Evolutionary conservation across 2,113 vertebrate genomes (phyloP).

Genomic region (Sisor rabdophorus): DNA sequence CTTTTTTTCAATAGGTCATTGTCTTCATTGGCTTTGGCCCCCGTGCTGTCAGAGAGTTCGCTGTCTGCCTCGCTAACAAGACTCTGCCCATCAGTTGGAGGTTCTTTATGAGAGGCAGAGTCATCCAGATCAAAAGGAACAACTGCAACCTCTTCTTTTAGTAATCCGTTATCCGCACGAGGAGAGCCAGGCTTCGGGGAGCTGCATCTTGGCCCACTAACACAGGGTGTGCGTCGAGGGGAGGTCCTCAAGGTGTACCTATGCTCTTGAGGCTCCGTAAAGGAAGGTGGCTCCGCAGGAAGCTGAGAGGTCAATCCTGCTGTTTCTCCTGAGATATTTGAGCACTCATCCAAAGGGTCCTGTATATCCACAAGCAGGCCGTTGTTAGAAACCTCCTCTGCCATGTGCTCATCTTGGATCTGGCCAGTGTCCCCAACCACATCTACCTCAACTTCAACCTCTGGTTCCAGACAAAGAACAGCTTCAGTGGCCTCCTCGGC

Average conservation of each 20-base stretch:
- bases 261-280: slow-evolving; percentile 91
- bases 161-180: slow-evolving; percentile 81
- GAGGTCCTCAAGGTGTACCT: slow-evolving; percentile 93
- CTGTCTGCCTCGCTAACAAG: slow-evolving; percentile 59
- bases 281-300: slow-evolving; percentile 70
- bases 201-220: slow-evolving; percentile 70
- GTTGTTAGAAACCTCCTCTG: slow-evolving; percentile 70
- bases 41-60: slow-evolving; percentile 62
- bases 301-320: slow-evolving; percentile 66
- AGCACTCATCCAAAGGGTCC: slow-evolving; percentile 62
- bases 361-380: slow-evolving; percentile 50
- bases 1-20: slow-evolving; percentile 63
- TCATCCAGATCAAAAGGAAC: slow-evolving; percentile 55
- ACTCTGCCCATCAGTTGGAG: slow-evolving; percentile 62
- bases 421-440: slow-evolving; percentile 82
- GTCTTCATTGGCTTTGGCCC: slow-evolving; percentile 66
- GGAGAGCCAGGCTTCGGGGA: slow-evolving; percentile 82
- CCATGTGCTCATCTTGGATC: slow-evolving; percentile 79
- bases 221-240: slow-evolving; percentile 77
- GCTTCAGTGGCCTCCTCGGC: slow-evolving; percentile 36
- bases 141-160: slow-evolving; percentile 75
- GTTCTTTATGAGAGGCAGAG: slow-evolving; percentile 57
- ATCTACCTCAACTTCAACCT: slow-evolving; percentile 84
- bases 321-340: slow-evolving; percentile 80
- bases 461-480: slow-evolving; percentile 39